These are phyloP conservation scores for Drosophila sturtevanti DNA, from an alignment of 1,140 invertebrate genomes.

Conservation along the genomic window DNA sequence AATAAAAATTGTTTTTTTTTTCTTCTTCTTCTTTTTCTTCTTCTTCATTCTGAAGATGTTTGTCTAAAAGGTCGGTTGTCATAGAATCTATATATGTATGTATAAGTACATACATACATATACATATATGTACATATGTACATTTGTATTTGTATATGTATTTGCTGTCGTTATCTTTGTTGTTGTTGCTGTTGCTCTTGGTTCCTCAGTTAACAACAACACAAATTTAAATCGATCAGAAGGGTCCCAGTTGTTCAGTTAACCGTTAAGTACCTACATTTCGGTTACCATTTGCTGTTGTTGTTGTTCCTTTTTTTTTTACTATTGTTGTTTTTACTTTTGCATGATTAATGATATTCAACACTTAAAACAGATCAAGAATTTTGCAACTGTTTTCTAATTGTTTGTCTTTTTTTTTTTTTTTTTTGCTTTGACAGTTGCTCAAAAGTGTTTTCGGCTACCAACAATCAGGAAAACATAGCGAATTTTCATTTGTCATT, in stretches of 20 bases:
- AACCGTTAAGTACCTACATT: conserved; percentile 45
- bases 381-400: conserved; percentile 80
- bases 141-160: too few relatives aligned
- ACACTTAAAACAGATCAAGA: conserved; percentile 53
- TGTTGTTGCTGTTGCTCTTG: conserved; percentile 16
- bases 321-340: conserved; percentile 30
- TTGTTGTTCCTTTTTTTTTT: background rate
- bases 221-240: conserved; percentile 55
- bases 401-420: conserved; percentile 69
- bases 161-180: background rate
- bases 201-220: conserved; percentile 21
- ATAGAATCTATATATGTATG: background rate
- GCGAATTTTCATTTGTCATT: conserved; percentile 53
- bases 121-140: too few relatives aligned
- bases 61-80: background rate
- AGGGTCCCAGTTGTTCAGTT: conserved; percentile 33
- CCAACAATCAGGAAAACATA: background rate
- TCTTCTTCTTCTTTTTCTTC: background rate
- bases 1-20: conserved; percentile 7
- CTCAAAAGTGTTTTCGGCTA: conserved; percentile 5
- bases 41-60: background rate
- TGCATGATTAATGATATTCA: conserved; percentile 64
- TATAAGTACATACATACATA: too few relatives aligned
- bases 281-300: background rate
- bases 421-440: conserved; percentile 54